phyloP scores from a whole-genome alignment of 2,888 invertebrate genomes.

The Fabriciana adippe region DNA sequence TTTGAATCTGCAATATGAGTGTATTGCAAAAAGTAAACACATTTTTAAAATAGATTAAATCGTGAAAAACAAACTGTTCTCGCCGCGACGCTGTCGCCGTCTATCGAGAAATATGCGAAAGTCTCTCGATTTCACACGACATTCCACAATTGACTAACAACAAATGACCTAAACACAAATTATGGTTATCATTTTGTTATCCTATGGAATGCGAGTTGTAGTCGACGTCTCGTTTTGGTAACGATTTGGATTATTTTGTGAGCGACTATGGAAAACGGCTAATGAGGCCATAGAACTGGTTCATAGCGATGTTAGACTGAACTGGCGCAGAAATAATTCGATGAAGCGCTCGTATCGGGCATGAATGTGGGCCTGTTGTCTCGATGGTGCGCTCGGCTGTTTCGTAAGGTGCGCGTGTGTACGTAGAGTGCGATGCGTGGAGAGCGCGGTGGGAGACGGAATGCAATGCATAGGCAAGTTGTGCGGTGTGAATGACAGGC shows the following conservation, averaged over 20 bases:
- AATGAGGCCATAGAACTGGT: conserved; percentile 77
- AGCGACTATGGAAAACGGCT: conserved; percentile 56
- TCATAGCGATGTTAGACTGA: conserved; percentile 69
- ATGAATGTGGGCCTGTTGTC: conserved; percentile 60
- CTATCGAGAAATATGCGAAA: conserved; percentile 82
- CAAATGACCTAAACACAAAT: conserved; percentile 82
- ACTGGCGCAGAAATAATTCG: conserved; percentile 74
- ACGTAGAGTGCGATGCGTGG: conserved; percentile 63
- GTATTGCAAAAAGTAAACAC: conserved; percentile 64
- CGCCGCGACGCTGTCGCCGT: conserved; percentile 81
- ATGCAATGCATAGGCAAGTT: conserved; percentile 82
- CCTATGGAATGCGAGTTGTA: conserved; percentile 69
- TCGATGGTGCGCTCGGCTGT: conserved; percentile 60
- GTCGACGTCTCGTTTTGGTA: conserved; percentile 57
- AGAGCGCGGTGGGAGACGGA: conserved; percentile 76
- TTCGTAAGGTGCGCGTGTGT: conserved; percentile 67
- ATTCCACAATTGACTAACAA: conserved; percentile 83
- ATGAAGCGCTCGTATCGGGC: conserved; percentile 66
- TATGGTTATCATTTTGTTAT: conserved; percentile 80
- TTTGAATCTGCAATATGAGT: conserved; percentile 48
- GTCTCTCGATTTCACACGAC: conserved; percentile 82
- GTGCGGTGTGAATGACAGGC: conserved; percentile 82
- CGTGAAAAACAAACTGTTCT: conserved; percentile 78
- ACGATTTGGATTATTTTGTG: conserved; percentile 57
- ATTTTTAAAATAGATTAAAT: conserved; percentile 71